Evolutionary conservation across 2,797 vertebrate species (phyloP), one percentile per base, ranked within the genome.

Genomic region (Pelobates cultripes): DNA sequence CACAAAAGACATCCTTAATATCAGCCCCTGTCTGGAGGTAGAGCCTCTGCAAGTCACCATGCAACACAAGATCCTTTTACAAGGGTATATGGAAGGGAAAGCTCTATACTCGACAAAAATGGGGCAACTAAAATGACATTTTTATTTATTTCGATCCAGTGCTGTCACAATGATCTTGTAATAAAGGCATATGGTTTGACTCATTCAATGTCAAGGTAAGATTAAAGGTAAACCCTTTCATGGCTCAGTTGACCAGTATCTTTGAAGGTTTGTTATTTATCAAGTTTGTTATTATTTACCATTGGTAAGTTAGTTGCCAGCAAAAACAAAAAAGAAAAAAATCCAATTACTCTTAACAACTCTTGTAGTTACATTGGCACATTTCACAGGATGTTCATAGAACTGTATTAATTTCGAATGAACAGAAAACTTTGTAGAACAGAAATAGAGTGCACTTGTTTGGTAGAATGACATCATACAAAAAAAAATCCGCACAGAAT

Each of bases 1-100:
- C 45, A 83, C 77, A 79, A 70, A 83, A 75, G 66, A 44, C 71
- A 83, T 63, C 76, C 76, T 78, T 75, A 78, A 78, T 75, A 55
- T 44, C 43, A 75, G 55, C 55, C 71, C 67, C 14, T 40, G 55
- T 41, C 64, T 74, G 55, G 53, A 83, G 44, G 55, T 43, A 63
- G 15, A 44, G 72, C 28, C 45, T 28, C 15, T 40, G 7, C 44
- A 51, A 79, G 44, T 83, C 53, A 75, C 66, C 43, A 55, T 64
- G 43, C 70, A 78, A 83, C 76, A 83, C 63, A 74, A 68, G 63
- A 43, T 3, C 41, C 40, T 75, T 75, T 81, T 43, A 69, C 57
- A 73, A 71, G 28, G 60, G 40, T 28, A 28, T 28, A 2, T 28
- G 28, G 28, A 28, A 28, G 28, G 28, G 28, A 28, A 28, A 28